phyloP scores from a whole-genome alignment of 2,888 invertebrate genomes.

The Limenitis arthemis region DNA sequence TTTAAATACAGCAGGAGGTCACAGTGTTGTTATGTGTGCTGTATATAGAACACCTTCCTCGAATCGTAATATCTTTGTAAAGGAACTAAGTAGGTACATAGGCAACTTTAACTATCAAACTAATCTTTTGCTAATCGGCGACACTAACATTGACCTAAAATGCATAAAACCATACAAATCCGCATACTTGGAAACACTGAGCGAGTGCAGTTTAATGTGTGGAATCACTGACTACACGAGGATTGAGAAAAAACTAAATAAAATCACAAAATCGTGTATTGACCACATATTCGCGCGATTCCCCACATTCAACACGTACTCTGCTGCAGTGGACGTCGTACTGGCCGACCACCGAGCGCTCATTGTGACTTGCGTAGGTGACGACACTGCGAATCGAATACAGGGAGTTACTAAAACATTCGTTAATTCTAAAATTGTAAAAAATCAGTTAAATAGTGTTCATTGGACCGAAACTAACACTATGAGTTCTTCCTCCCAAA shows the following conservation, averaged over 20 bases:
- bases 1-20: not conserved
- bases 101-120: not conserved
- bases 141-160: constrained; percentile 19
- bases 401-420: not conserved
- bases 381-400: constrained; percentile 2
- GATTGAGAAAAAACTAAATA: too few species aligned
- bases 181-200: constrained; percentile 10
- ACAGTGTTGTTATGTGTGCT: constrained; percentile 13
- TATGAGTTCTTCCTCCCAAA: too few species aligned
- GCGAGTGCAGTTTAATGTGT: constrained; percentile 14
- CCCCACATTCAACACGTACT: too few species aligned
- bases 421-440: not conserved
- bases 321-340: constrained; percentile 10
- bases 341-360: constrained; percentile 10
- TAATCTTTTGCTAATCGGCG: constrained; percentile 9
- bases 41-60: constrained; percentile 15
- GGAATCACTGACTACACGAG: constrained; percentile 18
- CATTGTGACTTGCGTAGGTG: constrained; percentile 2
- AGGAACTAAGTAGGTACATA: constrained; percentile 8
- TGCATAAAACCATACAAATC: constrained; percentile 2
- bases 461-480: too few species aligned
- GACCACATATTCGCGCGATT: too few species aligned
- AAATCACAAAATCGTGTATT: too few species aligned
- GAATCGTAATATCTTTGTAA: constrained; percentile 11
- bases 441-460: not conserved